Base-by-base conservation (phyloP, 2,113 vertebrate genomes). In the Pterocles gutturalis region DNA sequence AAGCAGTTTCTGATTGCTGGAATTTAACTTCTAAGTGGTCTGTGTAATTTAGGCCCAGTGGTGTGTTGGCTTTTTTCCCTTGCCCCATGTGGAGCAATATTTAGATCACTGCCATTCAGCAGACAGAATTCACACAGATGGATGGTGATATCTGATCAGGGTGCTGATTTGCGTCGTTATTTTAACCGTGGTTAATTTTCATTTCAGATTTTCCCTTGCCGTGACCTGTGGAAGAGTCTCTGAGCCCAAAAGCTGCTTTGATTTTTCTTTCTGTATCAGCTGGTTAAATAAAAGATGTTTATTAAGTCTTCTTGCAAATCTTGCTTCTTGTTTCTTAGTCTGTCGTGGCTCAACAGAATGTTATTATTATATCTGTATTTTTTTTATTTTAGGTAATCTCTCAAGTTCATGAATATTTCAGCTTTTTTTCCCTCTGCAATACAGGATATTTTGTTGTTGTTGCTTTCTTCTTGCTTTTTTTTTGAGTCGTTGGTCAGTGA, bases 161-260 rank as follows among this genome's bases (percentile, higher is more conserved):
- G 34, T 90, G 33, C 60, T 66, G 60, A 88, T 91, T 95, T 85
- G 7, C 83, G 79, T 90, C 83, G 45, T 93, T 91, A 75, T 95
- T 83, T 93, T 79, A 81, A 53, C 9, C 46, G 55, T 36, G 24
- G 25, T 77, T 95, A 73, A 22, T 83, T 92, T 96, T 69, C 34
- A 22, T 29, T 89, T 91, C 58, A 75, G 33, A 19, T 91, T 87
- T 82, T 33, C 61, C 65, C 34, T 87, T 91, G 21, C 17, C n/a
- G 34, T 89, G 55, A 92, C 61, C 60, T 78, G 48, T 5, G 1
- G 20, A 82, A 67, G 5, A 51, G 26, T 55, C 13, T 82, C 53
- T 71, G 24, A 85, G 48, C 18, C 34, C 33, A 69, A 64, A 85
- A 79, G 29, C 17, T 67, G 71, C 25, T 55, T 71, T 79, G 7